phyloP scores from a whole-genome alignment of 2,888 invertebrate genomes.

The Meiosimyza decipiens region DNA sequence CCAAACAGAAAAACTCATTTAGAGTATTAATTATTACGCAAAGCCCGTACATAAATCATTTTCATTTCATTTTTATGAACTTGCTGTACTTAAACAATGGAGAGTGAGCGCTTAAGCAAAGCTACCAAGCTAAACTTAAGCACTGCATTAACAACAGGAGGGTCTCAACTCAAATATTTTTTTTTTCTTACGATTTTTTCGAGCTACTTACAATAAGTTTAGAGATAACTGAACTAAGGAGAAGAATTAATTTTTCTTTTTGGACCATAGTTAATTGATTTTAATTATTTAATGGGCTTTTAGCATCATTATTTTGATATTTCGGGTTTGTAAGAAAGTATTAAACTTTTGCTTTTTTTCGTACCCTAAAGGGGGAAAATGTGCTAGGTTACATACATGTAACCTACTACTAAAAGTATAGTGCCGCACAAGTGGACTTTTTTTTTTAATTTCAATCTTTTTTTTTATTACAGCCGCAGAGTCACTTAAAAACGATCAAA shows the following conservation, averaged over 20 bases:
- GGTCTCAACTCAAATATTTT: no score
- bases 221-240: not conserved
- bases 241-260: conserved; percentile 1
- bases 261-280: conserved; percentile 42
- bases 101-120: no score
- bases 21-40: no score
- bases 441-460: conserved; percentile 18
- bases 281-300: conserved; percentile 47
- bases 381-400: no score
- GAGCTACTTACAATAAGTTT: no score
- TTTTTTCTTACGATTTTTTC: no score
- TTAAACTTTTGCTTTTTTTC: conserved; percentile 24
- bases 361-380: not conserved
- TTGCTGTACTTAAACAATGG: no score
- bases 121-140: no score
- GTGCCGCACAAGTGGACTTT: conserved; percentile 32
- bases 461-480: conserved; percentile 47
- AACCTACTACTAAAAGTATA: not conserved
- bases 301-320: not conserved
- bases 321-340: conserved; percentile 29
- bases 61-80: no score
- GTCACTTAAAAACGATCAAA: conserved; percentile 46
- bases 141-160: no score
- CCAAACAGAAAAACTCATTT: no score
- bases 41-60: no score